Base-by-base conservation (phyloP, 2,113 vertebrate genomes). In the Meriones unguiculatus region DNA sequence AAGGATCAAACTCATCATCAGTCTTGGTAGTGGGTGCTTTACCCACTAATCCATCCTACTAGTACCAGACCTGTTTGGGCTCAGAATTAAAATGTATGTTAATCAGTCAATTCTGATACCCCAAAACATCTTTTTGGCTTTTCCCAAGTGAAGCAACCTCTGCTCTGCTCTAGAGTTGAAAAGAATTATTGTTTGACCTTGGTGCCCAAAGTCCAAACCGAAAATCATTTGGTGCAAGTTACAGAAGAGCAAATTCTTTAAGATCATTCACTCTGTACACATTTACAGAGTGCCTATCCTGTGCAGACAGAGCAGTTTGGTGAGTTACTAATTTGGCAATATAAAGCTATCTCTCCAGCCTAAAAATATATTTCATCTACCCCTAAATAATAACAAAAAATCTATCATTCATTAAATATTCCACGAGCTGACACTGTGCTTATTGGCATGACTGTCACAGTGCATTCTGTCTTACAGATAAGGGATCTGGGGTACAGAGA, bases 161-260 rank as follows among this genome's bases (percentile, higher is more conserved):
- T 72, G 14, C n/a, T 94, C 75, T 93, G 50, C 73, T 67, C 20
- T 38, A 70, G 20, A 77, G 15, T 70, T 30, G 30, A 72, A 94
- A 95, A 64, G 12, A 20, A 82, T 72, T 77, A 94, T 84, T 94
- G 41, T 92, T 85, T 94, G 72, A 93, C 54, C 70, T 73, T 84
- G 15, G 54, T 82, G 65, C 46, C 94, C 8, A 82, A 28, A 86
- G 82, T 70, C 35, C 85, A 96, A 91, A 84, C 77, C 90, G 73
- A 96, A 93, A 85, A 93, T 64, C 57, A 87, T 80, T 91, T 22
- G 69, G 18, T 93, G 14, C 6, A 92, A 89, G 89, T 41, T 46
- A 62, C 14, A 4, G 76, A 95, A 70, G 46, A 72, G 78, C 57
- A 76, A 91, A 87, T 28, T 89, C 50, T 84, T 96, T 46, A 96